These are phyloP conservation scores for Pseudorhiza aurosa DNA, from an alignment of 30 jellyfish, hydroid and myxozoan species.

Conservation along the genomic window DNA sequence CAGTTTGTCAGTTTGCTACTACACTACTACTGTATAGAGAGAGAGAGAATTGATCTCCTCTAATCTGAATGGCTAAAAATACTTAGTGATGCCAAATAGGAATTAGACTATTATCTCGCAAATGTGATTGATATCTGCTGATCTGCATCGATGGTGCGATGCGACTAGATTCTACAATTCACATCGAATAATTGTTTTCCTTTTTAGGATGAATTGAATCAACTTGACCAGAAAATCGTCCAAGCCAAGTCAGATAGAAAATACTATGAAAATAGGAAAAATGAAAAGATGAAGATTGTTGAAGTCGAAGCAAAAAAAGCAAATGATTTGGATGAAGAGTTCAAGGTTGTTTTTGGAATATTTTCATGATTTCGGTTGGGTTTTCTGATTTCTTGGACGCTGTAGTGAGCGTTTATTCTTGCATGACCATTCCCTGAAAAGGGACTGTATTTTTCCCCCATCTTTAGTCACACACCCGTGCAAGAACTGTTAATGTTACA, in stretches of 20 bases:
- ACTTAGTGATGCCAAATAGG: too few relatives aligned
- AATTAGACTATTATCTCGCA: too few relatives aligned
- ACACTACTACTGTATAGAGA: too few relatives aligned
- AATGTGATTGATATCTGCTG: too few relatives aligned
- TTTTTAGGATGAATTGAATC: slow-evolving; percentile 51
- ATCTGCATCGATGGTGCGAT: background rate
- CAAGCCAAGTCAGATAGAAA: slow-evolving; percentile 60
- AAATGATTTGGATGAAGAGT: slow-evolving; percentile 32
- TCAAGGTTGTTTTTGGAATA: slow-evolving; percentile 36
- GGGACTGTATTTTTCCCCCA: too few relatives aligned
- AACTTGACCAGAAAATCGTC: slow-evolving; percentile 35
- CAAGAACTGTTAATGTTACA: too few relatives aligned
- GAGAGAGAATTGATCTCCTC: too few relatives aligned
- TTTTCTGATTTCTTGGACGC: background rate
- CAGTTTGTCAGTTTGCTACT: too few relatives aligned
- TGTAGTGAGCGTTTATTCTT: background rate
- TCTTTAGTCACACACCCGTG: too few relatives aligned
- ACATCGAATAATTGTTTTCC: background rate
- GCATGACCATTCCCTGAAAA: too few relatives aligned
- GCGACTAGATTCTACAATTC: too few relatives aligned
- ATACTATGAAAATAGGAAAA: slow-evolving; percentile 59
- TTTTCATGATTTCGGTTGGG: background rate
- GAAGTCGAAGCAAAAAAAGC: slow-evolving; percentile 14
- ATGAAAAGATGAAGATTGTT: slow-evolving; percentile 42
- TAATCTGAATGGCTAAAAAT: too few relatives aligned